Conservation (phyloP, 2,888 invertebrate genomes). For the Temnothorax unifasciatus region DNA sequence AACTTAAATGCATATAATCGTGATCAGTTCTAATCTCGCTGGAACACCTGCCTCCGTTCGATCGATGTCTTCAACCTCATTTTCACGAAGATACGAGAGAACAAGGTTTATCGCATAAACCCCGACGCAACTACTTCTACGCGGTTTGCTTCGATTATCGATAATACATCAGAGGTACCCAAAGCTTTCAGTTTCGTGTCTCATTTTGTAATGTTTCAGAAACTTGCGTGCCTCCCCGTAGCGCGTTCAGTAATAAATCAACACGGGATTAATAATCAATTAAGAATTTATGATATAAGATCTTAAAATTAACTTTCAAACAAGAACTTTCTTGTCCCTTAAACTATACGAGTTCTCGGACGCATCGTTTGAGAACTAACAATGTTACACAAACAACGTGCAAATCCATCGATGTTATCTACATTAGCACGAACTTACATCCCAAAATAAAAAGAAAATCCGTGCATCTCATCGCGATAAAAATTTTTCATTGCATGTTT, state of each 20-base stretch:
- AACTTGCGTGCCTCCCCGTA: neutral
- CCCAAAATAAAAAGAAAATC: slow-evolving; percentile 42
- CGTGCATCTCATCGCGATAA: slow-evolving; percentile 27
- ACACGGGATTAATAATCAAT: slow-evolving; percentile 1
- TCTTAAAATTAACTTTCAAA: slow-evolving; percentile 7
- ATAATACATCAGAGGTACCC: slow-evolving; percentile 21
- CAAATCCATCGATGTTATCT: slow-evolving; percentile 48
- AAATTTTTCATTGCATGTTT: slow-evolving; percentile 43
- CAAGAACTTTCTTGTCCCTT: neutral
- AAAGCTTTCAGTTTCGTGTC: slow-evolving; percentile 24
- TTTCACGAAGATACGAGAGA: slow-evolving; percentile 40
- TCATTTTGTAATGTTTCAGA: slow-evolving; percentile 19
- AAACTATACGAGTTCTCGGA: neutral
- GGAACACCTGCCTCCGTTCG: slow-evolving; percentile 52
- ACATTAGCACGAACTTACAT: slow-evolving; percentile 49
- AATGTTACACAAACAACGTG: slow-evolving; percentile 25
- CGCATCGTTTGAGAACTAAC: slow-evolving; percentile 20
- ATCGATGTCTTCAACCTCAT: slow-evolving; percentile 46
- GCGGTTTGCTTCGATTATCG: slow-evolving; percentile 39
- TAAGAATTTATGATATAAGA: slow-evolving; percentile 1
- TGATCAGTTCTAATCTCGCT: slow-evolving; percentile 49
- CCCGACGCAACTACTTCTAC: slow-evolving; percentile 22
- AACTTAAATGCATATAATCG: slow-evolving; percentile 50
- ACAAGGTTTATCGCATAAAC: slow-evolving; percentile 34
- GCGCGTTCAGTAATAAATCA: neutral